phyloP scores from a whole-genome alignment of 1,140 invertebrate species.

The Lepidurus arcticus region DNA sequence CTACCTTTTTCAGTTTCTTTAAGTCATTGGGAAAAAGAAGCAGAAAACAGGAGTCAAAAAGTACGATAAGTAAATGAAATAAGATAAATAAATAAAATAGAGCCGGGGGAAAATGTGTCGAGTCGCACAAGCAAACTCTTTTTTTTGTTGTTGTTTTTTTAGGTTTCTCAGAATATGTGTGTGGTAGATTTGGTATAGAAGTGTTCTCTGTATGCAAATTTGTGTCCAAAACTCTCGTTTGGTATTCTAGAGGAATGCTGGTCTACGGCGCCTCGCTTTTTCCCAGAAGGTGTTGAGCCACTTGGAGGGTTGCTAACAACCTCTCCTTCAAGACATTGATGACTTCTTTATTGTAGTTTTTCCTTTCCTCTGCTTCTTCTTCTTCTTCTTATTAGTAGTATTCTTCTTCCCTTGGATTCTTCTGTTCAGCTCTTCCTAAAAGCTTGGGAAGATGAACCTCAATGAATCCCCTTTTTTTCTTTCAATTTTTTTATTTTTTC shows the following conservation, averaged over 20 bases:
- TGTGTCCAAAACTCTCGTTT: constrained; percentile 21
- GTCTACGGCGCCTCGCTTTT: constrained; percentile 20
- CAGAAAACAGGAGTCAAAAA: not conserved
- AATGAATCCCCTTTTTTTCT: not conserved
- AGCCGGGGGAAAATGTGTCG: constrained; percentile 2
- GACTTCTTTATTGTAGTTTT: constrained; percentile 27
- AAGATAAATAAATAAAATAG: not conserved
- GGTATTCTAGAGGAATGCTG: constrained; percentile 19
- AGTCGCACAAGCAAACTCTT: constrained; percentile 18
- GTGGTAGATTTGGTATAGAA: constrained; percentile 19
- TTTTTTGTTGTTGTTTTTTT: not conserved
- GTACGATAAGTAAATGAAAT: not conserved
- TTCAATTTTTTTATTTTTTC: not conserved
- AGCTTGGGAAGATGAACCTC: constrained; percentile 21
- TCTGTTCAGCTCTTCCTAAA: not conserved
- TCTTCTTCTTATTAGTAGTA: not conserved
- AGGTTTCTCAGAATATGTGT: constrained; percentile 20
- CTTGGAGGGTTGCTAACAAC: constrained; percentile 21
- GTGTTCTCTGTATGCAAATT: constrained; percentile 22
- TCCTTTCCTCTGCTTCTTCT: constrained; percentile 22
- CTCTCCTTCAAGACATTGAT: constrained; percentile 20
- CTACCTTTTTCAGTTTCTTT: constrained; percentile 5
- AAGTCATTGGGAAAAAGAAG: not conserved
- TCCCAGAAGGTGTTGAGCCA: constrained; percentile 17
- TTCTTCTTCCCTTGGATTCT: not conserved